Evolutionary conservation across 2,113 vertebrate genomes (phyloP).

Genomic region (Carettochelys insculpta): DNA sequence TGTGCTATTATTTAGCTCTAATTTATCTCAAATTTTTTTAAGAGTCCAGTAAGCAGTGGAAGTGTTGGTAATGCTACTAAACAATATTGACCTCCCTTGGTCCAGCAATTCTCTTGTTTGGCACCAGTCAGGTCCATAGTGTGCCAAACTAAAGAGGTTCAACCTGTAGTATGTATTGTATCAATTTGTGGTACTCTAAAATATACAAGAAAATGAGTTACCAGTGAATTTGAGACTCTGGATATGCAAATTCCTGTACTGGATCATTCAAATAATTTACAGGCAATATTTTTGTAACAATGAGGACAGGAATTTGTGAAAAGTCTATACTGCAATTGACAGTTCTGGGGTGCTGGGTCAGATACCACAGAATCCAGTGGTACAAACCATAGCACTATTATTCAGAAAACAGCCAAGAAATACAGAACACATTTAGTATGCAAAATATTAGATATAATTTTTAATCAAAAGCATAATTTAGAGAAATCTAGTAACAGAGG

Average conservation of each 20-base stretch:
- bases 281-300: background rate
- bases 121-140: too few relatives aligned
- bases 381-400: background rate
- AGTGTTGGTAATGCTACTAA: too few relatives aligned
- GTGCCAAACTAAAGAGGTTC: too few relatives aligned
- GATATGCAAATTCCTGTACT: background rate
- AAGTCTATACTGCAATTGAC: background rate
- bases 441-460: background rate
- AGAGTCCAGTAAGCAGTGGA: too few relatives aligned
- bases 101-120: too few relatives aligned
- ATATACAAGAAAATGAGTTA: background rate
- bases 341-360: background rate
- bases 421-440: background rate
- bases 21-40: too few relatives aligned
- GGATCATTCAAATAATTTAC: background rate
- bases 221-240: background rate
- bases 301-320: background rate
- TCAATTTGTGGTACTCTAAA: background rate
- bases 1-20: too few relatives aligned
- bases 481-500: background rate
- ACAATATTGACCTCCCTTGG: too few relatives aligned
- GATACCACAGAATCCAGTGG: background rate
- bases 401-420: background rate
- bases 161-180: too few relatives aligned
- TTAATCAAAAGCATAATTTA: background rate